Evolutionary conservation across 2,888 invertebrate genomes (phyloP).

Genomic region (Leptinotarsa haldemani): DNA sequence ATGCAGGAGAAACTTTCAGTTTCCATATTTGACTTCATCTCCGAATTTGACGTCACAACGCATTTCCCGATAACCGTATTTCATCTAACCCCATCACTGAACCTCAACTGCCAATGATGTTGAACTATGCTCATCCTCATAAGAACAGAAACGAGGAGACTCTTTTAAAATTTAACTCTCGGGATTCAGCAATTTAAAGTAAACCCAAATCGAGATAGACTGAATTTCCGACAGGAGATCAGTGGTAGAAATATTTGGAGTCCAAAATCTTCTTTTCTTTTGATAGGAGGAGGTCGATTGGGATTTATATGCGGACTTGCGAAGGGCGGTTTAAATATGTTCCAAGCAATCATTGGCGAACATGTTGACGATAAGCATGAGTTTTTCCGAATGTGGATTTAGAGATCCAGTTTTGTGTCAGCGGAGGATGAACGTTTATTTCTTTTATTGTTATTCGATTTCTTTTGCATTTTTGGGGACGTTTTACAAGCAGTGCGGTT

Average conservation of each 20-base stretch:
- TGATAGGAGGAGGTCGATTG: slow-evolving; percentile 18
- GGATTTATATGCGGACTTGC: slow-evolving; percentile 20
- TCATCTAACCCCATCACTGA: background rate
- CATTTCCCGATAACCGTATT: background rate
- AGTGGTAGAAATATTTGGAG: slow-evolving; percentile 19
- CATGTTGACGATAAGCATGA: slow-evolving; percentile 6
- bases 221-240: slow-evolving; percentile 21
- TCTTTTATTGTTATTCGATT: background rate
- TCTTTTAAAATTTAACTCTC: slow-evolving; percentile 15
- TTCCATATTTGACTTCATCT: too few species aligned
- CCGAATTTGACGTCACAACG: background rate
- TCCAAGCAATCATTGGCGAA: slow-evolving; percentile 6
- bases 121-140: background rate
- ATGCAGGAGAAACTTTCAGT: too few species aligned
- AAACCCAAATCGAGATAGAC: slow-evolving; percentile 22
- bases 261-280: slow-evolving; percentile 21
- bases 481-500: too few species aligned
- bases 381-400: background rate
- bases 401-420: background rate
- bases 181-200: slow-evolving; percentile 13
- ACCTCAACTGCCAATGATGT: slow-evolving; percentile 4
- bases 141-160: slow-evolving; percentile 1
- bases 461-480: background rate
- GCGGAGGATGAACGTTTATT: background rate
- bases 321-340: slow-evolving; percentile 17